A percentile compares a stretch with the other conserved stretches of the same genome.
Conservation (phyloP, 2,888 invertebrate species). For the Podotricha telesiphe region DNA sequence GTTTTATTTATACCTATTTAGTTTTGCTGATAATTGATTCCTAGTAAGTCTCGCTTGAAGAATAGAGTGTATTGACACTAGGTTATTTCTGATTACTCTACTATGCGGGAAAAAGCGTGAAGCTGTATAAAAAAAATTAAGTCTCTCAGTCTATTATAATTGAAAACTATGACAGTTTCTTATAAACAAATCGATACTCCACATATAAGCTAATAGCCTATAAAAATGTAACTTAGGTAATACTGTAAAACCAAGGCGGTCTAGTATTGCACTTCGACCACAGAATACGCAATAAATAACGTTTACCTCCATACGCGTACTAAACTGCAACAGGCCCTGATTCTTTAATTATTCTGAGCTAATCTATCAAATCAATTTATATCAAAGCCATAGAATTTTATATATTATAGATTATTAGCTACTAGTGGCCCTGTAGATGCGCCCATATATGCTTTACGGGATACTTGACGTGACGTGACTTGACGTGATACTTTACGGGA, state of each 20-base stretch:
- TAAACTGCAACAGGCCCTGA: constrained; percentile 29
- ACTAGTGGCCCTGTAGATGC: too few relatives aligned
- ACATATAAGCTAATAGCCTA: neutral
- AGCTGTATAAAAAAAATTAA: too few relatives aligned
- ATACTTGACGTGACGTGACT: too few relatives aligned
- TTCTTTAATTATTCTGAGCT: constrained; percentile 10
- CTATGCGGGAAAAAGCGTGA: too few relatives aligned
- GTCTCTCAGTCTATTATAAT: too few relatives aligned
- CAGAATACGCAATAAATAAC: constrained; percentile 19
- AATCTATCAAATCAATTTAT: constrained; percentile 6
- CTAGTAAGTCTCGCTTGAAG: too few relatives aligned
- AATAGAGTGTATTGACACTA: too few relatives aligned
- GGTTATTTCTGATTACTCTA: too few relatives aligned
- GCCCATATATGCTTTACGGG: too few relatives aligned
- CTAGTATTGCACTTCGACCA: constrained; percentile 14
- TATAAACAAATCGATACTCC: neutral
- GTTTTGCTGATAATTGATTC: too few relatives aligned
- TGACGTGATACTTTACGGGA: too few relatives aligned
- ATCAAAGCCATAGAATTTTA: neutral
- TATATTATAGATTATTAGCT: neutral
- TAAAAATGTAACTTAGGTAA: constrained; percentile 13
- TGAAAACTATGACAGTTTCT: neutral
- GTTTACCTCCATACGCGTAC: constrained; percentile 17
- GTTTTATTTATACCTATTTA: neutral
- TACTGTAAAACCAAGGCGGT: constrained; percentile 22